A percentile compares a stretch with the other conserved stretches of the same genome.
These are phyloP conservation scores for Lithophane socia DNA, from an alignment of 2,888 invertebrate genomes.

Conservation along the genomic window DNA sequence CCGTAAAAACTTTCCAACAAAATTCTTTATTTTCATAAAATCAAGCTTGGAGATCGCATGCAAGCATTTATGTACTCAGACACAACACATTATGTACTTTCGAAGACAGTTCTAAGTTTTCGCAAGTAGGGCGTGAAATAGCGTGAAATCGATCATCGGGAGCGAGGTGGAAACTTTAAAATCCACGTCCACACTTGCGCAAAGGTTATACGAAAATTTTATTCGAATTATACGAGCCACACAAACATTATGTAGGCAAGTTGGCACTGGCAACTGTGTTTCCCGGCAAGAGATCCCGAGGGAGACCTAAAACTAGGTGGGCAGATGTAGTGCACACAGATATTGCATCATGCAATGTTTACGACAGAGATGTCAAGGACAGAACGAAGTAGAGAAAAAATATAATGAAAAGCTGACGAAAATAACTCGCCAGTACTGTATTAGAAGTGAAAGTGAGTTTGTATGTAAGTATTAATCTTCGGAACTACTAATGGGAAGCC, in stretches of 20 bases:
- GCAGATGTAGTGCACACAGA: neutral
- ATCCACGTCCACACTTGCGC: constrained; percentile 42
- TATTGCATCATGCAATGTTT: constrained; percentile 15
- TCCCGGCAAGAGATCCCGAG: neutral
- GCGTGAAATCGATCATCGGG: constrained; percentile 57
- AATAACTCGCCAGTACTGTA: neutral
- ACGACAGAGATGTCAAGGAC: neutral
- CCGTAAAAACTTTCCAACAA: constrained; percentile 16
- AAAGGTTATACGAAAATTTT: constrained; percentile 31
- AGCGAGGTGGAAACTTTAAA: constrained; percentile 56
- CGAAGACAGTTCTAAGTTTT: constrained; percentile 52
- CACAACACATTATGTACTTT: constrained; percentile 15
- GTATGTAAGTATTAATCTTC: neutral
- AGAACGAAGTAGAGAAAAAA: neutral
- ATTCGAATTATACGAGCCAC: constrained; percentile 29
- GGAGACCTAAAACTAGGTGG: neutral
- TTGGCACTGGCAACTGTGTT: neutral
- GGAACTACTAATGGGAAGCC: neutral
- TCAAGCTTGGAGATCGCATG: constrained; percentile 31
- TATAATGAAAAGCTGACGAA: neutral
- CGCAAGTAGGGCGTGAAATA: constrained; percentile 45
- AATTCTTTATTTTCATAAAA: constrained; percentile 9
- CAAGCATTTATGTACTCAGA: constrained; percentile 24
- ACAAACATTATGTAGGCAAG: constrained; percentile 8
- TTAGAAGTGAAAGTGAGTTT: neutral